Evolutionary conservation across 2,888 invertebrate species (phyloP), one percentile per base, ranked within the genome.

Genomic region (Lithodes maja): DNA sequence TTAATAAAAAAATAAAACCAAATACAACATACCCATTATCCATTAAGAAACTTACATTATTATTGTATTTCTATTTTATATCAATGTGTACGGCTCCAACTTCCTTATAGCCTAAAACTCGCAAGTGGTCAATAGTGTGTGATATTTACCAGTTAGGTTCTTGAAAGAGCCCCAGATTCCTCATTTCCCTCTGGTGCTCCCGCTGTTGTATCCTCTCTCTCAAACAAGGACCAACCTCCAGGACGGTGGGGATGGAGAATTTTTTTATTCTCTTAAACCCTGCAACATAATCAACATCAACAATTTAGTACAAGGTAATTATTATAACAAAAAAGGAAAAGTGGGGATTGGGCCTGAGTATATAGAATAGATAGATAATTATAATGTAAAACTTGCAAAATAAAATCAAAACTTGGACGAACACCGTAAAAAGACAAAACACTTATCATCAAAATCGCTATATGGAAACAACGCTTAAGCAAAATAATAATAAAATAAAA

Each of bases 261-360:
- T 96, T 95, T 92, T 95, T 95, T 90, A 97, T 96, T 92, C 96
- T 95, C 93, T 97, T 97, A 92, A 97, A 96, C 69, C 95, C 95
- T 94, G 82, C 52, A 61, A 61, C 61, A 61, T 61, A 61, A 61
- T 61, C 61, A 61, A 5, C 61, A 5, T 61, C 61, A 61, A 7
- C 61, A 61, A 7, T 12, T 61, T 33, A 33, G 71, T n/a, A 12
- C 71, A n/a, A 71, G 12, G 17, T 2, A 71, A n/a, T 61, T 12
- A 61, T 61, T 12, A 61, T 61, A 61, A 61, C 1, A 61, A 61
- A 12, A 61, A 61, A 33, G 33, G 33, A 33, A 33, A 33, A 33
- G 33, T 33, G 33, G 33, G 33, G 33, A 33, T 33, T 33, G 7
- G 15, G 15, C 15, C 1, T 7, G 68, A 12, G 68, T 15, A 33